Conservation (phyloP, 2,797 vertebrate genomes). For the Falco rusticolus region DNA sequence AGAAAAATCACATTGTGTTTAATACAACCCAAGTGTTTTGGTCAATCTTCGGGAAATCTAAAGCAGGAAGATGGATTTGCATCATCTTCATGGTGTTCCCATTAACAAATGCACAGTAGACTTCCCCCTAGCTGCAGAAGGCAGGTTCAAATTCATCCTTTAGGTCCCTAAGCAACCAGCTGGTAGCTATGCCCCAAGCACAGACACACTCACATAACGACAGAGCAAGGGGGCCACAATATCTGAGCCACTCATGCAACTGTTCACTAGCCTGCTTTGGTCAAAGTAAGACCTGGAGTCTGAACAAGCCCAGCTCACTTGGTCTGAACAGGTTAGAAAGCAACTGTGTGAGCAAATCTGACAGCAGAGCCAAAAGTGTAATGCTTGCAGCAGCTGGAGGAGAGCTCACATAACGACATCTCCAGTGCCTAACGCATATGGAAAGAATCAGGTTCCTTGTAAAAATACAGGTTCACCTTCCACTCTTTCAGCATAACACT, state of each 20-base stretch:
- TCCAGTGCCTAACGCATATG: not conserved
- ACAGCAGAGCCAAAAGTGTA: not conserved
- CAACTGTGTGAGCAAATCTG: not conserved
- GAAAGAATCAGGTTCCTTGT: slow-evolving; percentile 14
- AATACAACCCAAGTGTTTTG: not conserved
- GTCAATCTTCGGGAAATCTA: not conserved
- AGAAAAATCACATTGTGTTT: not conserved
- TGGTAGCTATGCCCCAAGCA: not conserved
- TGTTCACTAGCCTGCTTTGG: not conserved
- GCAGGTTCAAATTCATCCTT: not conserved
- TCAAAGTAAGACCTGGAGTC: not conserved
- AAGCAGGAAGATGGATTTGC: not conserved
- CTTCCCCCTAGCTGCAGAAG: not conserved
- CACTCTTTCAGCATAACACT: not conserved
- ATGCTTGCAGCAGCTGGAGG: not conserved
- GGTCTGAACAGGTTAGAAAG: not conserved
- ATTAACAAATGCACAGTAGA: not conserved
- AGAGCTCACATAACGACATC: not conserved
- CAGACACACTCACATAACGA: not conserved
- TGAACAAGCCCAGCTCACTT: not conserved
- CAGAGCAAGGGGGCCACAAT: not conserved
- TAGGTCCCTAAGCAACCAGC: not conserved
- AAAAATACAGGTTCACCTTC: not conserved
- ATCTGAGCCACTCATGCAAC: not conserved
- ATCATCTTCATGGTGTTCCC: not conserved